phyloP scores from a whole-genome alignment of 2,797 vertebrate genomes.

The Phrynocephalus vlangalii region DNA sequence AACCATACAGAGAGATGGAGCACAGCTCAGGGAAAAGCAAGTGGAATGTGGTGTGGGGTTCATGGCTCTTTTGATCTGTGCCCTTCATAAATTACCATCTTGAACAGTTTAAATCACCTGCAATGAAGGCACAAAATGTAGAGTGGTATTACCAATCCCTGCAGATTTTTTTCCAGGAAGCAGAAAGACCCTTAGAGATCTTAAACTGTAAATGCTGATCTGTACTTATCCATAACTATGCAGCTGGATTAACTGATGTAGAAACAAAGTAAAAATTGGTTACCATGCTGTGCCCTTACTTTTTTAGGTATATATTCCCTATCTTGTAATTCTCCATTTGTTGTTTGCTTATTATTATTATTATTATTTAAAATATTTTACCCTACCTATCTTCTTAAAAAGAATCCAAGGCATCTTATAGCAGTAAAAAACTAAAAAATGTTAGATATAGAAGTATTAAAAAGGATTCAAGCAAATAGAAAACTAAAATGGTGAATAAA shows the following conservation, averaged over 20 bases:
- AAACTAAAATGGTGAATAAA: no score
- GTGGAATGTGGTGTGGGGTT: background rate
- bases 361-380: no score
- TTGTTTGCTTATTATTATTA: conserved; percentile 1
- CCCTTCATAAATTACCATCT: background rate
- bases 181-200: background rate
- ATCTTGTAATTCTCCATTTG: conserved; percentile 10
- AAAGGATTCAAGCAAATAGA: no score
- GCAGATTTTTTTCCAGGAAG: conserved; percentile 16
- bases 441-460: no score
- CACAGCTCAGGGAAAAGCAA: background rate
- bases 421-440: no score
- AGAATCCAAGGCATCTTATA: no score
- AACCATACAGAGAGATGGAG: background rate
- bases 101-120: background rate
- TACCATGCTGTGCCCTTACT: background rate
- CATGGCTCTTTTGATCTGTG: background rate
- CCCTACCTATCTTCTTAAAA: no score
- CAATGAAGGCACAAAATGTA: background rate
- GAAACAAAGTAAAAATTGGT: conserved; percentile 11
- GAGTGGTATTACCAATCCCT: background rate
- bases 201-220: background rate
- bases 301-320: background rate
- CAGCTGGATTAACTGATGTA: conserved; percentile 27
- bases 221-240: conserved; percentile 26